phyloP scores from a whole-genome alignment of 2,797 vertebrate genomes.

The Emydoidea blandingii region DNA sequence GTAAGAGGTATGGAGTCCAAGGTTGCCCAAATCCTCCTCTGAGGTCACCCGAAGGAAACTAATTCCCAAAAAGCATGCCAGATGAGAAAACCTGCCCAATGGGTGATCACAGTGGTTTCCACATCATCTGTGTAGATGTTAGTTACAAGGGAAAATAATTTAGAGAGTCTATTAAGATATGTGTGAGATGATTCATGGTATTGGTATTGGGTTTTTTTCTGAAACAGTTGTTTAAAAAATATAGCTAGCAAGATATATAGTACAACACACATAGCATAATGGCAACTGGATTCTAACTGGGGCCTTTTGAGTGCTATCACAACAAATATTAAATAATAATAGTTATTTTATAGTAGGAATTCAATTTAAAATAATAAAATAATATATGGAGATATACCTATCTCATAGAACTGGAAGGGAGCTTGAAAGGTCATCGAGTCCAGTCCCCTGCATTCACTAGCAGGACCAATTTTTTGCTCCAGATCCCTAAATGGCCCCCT shows the following conservation, averaged over 20 bases:
- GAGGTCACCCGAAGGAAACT: neutral
- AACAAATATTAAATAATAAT: neutral
- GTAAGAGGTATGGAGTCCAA: neutral
- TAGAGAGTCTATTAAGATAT: neutral
- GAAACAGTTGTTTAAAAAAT: neutral
- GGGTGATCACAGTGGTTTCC: neutral
- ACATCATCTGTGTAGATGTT: neutral
- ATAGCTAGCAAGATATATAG: neutral
- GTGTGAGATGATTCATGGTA: neutral
- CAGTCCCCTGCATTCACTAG: no score
- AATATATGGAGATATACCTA: no score
- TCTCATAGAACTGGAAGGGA: no score
- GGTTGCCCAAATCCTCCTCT: neutral
- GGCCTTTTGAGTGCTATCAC: neutral
- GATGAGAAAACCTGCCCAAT: accelerated
- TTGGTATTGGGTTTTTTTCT: neutral
- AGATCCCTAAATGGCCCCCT: no score
- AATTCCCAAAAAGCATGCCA: neutral
- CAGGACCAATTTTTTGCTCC: no score
- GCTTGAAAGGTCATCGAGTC: no score
- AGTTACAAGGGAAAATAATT: neutral
- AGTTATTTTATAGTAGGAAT: neutral
- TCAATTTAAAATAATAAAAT: no score
- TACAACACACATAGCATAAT: neutral
- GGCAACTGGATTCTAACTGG: neutral